Conservation (phyloP, 2,888 invertebrate genomes). For the Caenorhabditis sinica region DNA sequence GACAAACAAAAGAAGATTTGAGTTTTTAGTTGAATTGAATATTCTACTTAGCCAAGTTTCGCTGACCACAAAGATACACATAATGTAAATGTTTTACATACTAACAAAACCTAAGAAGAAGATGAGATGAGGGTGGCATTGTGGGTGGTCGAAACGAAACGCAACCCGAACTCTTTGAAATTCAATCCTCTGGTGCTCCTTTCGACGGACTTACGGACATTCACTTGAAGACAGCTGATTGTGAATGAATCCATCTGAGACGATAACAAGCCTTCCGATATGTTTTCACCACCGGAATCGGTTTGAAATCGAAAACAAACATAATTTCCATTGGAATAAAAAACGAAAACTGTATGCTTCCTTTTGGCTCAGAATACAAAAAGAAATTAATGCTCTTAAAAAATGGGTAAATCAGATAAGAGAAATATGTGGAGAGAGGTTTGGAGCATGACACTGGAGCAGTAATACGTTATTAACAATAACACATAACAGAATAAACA, state of each 20-base stretch:
- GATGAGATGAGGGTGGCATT: not conserved
- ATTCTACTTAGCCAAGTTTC: not conserved
- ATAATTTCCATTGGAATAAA: not conserved
- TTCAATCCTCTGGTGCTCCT: slow-evolving; percentile 40
- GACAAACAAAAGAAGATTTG: too few species aligned
- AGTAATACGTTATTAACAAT: slow-evolving; percentile 27
- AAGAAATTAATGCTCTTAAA: slow-evolving; percentile 3
- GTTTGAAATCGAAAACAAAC: slow-evolving; percentile 3
- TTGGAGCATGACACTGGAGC: slow-evolving; percentile 14
- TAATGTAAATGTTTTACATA: not conserved
- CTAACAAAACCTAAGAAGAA: slow-evolving; percentile 17
- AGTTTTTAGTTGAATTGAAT: too few species aligned
- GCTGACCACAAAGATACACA: not conserved
- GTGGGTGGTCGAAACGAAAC: slow-evolving; percentile 42
- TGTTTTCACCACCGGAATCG: slow-evolving; percentile 11
- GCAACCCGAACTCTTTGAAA: slow-evolving; percentile 59
- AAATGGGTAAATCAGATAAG: slow-evolving; percentile 5
- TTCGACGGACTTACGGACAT: slow-evolving; percentile 24
- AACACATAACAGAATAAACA: slow-evolving; percentile 51
- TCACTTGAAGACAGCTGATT: slow-evolving; percentile 50
- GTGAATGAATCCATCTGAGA: not conserved
- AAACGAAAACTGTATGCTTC: not conserved
- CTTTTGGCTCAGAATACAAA: not conserved
- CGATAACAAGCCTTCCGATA: slow-evolving; percentile 9
- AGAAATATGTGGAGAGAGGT: not conserved